Conservation (phyloP, 2,113 vertebrate species). For the Sapayoa aenigma region DNA sequence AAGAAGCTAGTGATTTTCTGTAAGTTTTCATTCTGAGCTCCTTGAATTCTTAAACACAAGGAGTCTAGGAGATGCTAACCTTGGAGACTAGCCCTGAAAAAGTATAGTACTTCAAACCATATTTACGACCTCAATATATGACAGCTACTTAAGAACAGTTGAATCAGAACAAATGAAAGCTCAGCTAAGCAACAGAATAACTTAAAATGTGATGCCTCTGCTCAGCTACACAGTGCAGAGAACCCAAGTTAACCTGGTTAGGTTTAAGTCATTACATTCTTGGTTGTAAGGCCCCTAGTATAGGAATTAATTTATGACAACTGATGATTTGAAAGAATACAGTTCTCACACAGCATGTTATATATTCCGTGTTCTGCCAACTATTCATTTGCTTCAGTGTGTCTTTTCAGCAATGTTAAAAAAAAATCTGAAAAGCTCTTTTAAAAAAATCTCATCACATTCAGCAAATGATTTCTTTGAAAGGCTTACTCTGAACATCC, state of each 20-base stretch:
- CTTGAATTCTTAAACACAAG: neutral
- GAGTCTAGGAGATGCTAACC: neutral
- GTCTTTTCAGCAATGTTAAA: neutral
- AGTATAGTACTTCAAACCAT: neutral
- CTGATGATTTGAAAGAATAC: conserved; percentile 9
- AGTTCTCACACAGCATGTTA: conserved; percentile 10
- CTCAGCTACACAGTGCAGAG: neutral
- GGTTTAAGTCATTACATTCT: neutral
- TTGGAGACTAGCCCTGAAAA: neutral
- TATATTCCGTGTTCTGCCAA: conserved; percentile 37
- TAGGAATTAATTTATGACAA: conserved; percentile 30
- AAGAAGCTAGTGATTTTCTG: neutral
- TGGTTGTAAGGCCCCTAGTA: neutral
- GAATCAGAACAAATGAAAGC: neutral
- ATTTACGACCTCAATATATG: neutral
- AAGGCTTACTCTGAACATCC: conserved; percentile 40
- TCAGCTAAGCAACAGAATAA: neutral
- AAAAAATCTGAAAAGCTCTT: neutral
- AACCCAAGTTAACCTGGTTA: neutral
- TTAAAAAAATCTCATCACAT: conserved; percentile 30
- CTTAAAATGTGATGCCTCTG: neutral
- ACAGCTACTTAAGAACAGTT: neutral
- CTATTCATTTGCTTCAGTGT: conserved; percentile 25
- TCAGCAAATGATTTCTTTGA: conserved; percentile 49
- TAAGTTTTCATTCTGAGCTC: neutral